These are phyloP conservation scores for Diaprepes abbreviatus DNA, from an alignment of 2,888 invertebrate genomes.

Conservation along the genomic window DNA sequence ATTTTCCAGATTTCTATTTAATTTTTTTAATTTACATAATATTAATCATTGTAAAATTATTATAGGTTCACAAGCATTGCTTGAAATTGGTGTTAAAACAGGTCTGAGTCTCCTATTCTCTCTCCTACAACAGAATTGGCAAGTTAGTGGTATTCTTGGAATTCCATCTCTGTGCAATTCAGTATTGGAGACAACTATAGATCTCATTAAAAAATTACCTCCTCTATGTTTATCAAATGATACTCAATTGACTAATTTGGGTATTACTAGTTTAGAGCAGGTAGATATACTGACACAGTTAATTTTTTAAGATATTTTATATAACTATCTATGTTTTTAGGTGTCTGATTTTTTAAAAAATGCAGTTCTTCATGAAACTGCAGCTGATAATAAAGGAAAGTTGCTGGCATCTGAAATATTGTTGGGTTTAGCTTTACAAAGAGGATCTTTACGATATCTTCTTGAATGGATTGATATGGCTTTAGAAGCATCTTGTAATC, in stretches of 20 bases:
- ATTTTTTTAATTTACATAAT: neutral
- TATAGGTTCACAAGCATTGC: conserved; percentile 70
- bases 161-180: conserved; percentile 71
- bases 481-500: conserved; percentile 63
- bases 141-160: conserved; percentile 64
- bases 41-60: neutral
- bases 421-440: conserved; percentile 72
- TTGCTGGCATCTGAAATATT: conserved; percentile 70
- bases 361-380: conserved; percentile 69
- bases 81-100: conserved; percentile 75
- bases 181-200: conserved; percentile 72
- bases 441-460: conserved; percentile 73
- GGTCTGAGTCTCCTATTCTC: conserved; percentile 74
- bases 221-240: conserved; percentile 74
- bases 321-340: too few species aligned
- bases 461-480: conserved; percentile 77
- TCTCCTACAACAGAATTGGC: conserved; percentile 74
- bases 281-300: conserved; percentile 57
- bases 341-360: conserved; percentile 68
- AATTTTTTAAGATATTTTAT: too few species aligned
- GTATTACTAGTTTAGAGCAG: conserved; percentile 70
- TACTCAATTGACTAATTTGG: conserved; percentile 70
- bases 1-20: neutral
- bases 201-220: conserved; percentile 71
- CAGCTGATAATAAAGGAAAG: conserved; percentile 68